Base-by-base conservation (phyloP, 2,888 invertebrate species). In the Argyresthia albistria region DNA sequence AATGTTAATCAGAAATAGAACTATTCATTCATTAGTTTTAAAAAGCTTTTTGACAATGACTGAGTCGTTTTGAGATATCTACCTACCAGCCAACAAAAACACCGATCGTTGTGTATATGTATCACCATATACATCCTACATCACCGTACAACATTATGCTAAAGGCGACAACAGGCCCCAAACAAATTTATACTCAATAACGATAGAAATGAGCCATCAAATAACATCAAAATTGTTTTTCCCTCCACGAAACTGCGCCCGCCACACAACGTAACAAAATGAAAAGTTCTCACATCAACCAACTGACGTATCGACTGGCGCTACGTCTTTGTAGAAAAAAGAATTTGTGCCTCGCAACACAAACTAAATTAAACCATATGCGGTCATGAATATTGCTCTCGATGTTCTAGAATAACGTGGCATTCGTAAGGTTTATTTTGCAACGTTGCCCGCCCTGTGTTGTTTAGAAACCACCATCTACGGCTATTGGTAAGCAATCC, bases 251-350 rank as follows among this genome's bases (percentile, higher is more conserved):
- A 64, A 64, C 59, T 71, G 69, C 25, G 25, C 25, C 25, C 25
- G 25, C 25, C 25, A 73, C 76, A 78, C 76, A 76, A 75, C 70
- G 73, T 6, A 9, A 66, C 73, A 75, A 80, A 83, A 84, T 83
- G 78, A 82, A 84, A 84, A 84, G 82, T 82, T 82, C 80, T 69
- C 74, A 79, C 74, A 83, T 81, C 80, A 79, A 64, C 75, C 68
- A 67, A 73, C 79, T 82, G 84, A 83, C 82, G 81, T 77, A 71
- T 80, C 77, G 82, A 81, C 73, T 81, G 80, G 76, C 80, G 76
- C 81, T 77, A 82, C 81, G 83, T 84, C 80, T 83, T 80, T 73
- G 76, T 80, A 68, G 9, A 48, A 54, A 50, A 52, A 54, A 50
- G 46, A 51, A 25, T 48, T 50, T 52, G 52, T 46, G 46, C 42